Conservation (phyloP, 2,888 invertebrate species). For the Apotomis capreana region DNA sequence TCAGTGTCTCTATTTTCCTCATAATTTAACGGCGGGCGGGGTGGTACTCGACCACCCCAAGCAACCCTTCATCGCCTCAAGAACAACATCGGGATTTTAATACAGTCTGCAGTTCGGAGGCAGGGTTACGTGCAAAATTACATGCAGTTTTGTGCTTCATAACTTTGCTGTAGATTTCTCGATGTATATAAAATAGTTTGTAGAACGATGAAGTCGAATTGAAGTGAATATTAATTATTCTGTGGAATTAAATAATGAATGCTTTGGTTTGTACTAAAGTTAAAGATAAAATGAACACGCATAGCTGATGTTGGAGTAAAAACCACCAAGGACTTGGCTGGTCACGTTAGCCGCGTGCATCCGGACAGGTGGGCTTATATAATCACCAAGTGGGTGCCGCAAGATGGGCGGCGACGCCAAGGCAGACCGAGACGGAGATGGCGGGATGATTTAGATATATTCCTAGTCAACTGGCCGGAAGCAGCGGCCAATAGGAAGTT, state of each 20-base stretch:
- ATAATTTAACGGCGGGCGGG: slow-evolving; percentile 63
- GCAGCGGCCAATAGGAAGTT: no score
- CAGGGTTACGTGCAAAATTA: slow-evolving; percentile 11
- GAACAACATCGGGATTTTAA: slow-evolving; percentile 69
- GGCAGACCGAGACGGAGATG: no score
- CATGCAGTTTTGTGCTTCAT: slow-evolving; percentile 11
- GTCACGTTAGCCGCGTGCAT: no score
- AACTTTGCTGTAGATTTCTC: slow-evolving; percentile 1
- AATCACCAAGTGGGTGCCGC: no score
- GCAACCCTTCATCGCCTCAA: slow-evolving; percentile 68
- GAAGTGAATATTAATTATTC: not conserved
- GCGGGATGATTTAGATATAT: no score
- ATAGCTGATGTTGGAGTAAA: no score
- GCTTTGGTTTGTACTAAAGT: no score
- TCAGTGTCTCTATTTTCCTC: slow-evolving; percentile 59
- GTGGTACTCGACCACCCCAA: slow-evolving; percentile 62
- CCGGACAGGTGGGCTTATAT: no score
- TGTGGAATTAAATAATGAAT: not conserved
- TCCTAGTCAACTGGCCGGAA: no score
- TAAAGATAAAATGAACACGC: no score
- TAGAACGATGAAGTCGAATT: not conserved
- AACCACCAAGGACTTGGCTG: no score
- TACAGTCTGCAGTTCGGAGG: slow-evolving; percentile 24
- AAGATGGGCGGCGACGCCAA: no score
- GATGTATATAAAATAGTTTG: not conserved